These are phyloP conservation scores for Byasa hedistus DNA, from an alignment of 2,888 invertebrate genomes.

Conservation along the genomic window DNA sequence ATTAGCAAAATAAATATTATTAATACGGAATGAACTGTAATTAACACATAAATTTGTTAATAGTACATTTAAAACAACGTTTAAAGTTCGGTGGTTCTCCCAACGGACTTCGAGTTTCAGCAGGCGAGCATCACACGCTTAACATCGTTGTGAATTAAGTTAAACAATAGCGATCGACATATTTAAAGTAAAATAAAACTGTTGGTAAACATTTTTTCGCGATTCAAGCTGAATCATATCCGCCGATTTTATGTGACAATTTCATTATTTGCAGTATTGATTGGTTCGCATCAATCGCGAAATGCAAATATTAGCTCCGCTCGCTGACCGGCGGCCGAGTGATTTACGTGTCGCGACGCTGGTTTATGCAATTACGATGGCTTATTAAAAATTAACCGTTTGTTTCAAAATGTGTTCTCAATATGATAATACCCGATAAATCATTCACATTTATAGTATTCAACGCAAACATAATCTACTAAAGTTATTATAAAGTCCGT, in stretches of 20 bases:
- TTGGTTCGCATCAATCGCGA: slow-evolving; percentile 77
- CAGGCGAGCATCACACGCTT: neutral
- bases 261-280: slow-evolving; percentile 78
- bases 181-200: slow-evolving; percentile 34
- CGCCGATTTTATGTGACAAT: slow-evolving; percentile 68
- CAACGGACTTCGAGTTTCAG: no score
- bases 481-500: no score
- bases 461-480: neutral
- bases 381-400: slow-evolving; percentile 73
- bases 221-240: slow-evolving; percentile 54
- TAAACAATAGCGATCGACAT: slow-evolving; percentile 8
- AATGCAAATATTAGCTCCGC: slow-evolving; percentile 76
- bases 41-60: no score
- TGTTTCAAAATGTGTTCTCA: slow-evolving; percentile 23
- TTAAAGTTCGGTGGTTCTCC: no score
- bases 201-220: slow-evolving; percentile 44
- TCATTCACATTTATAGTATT: slow-evolving; percentile 12
- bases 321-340: slow-evolving; percentile 60
- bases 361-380: slow-evolving; percentile 73
- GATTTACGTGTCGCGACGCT: slow-evolving; percentile 69
- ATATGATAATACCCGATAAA: slow-evolving; percentile 23
- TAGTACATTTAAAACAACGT: no score
- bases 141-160: slow-evolving; percentile 15
- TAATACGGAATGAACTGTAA: no score
- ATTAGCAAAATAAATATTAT: no score